Conservation (phyloP, 2,113 vertebrate genomes). For the Dascyllus trimaculatus region DNA sequence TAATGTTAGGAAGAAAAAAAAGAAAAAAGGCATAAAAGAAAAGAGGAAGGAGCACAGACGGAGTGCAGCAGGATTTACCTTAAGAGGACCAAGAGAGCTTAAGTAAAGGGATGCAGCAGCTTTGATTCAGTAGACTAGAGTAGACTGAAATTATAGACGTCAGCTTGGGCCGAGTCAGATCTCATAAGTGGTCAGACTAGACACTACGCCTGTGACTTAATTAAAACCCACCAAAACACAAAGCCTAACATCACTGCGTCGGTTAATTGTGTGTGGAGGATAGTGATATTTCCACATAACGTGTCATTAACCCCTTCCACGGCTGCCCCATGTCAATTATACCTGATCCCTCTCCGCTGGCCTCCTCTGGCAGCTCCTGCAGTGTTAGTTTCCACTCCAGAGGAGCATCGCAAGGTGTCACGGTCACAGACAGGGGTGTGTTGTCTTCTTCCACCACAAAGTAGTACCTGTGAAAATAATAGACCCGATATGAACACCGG, state of each 20-base stretch:
- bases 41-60: slow-evolving; percentile 50
- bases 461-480: slow-evolving; percentile 89
- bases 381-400: slow-evolving; percentile 96
- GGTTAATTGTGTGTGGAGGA: slow-evolving; percentile 63
- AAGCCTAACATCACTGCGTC: slow-evolving; percentile 66
- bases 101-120: slow-evolving; percentile 63
- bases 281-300: slow-evolving; percentile 63
- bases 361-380: slow-evolving; percentile 95
- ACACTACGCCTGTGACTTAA: slow-evolving; percentile 74
- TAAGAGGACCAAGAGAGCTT: slow-evolving; percentile 42
- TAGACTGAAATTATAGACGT: slow-evolving; percentile 68
- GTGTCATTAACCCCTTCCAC: slow-evolving; percentile 72
- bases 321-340: slow-evolving; percentile 67
- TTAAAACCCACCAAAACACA: slow-evolving; percentile 76
- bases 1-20: slow-evolving; percentile 22
- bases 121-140: slow-evolving; percentile 65
- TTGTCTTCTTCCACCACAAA: slow-evolving; percentile 99
- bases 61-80: slow-evolving; percentile 48
- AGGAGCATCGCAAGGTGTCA: slow-evolving; percentile 96
- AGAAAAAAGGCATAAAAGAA: slow-evolving; percentile 17
- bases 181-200: slow-evolving; percentile 76
- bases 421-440: slow-evolving; percentile 94
- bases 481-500: slow-evolving; percentile 30
- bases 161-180: slow-evolving; percentile 64
- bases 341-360: slow-evolving; percentile 96